Conservation (phyloP, 2,888 invertebrate species). For the Pristionchus exspectatus region DNA sequence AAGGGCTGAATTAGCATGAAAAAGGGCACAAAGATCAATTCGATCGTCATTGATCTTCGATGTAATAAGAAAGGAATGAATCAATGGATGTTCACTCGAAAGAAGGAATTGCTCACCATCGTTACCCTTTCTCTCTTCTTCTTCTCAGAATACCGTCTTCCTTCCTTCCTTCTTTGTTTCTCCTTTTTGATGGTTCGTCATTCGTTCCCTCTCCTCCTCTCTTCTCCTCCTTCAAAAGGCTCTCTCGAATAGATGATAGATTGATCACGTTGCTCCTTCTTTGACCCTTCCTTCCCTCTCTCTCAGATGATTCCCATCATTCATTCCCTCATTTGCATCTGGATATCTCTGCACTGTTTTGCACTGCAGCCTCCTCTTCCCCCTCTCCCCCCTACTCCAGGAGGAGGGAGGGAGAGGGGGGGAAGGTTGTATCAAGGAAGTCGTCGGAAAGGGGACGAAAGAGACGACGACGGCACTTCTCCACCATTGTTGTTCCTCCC, state of each 20-base stretch:
- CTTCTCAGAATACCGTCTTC: constrained; percentile 36
- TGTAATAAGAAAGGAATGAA: neutral
- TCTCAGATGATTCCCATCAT: constrained; percentile 12
- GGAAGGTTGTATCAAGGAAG: constrained; percentile 37
- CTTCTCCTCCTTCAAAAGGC: constrained; percentile 10
- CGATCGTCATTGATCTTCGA: neutral
- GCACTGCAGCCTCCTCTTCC: neutral
- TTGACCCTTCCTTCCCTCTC: neutral
- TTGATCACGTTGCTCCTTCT: neutral
- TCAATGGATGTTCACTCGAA: neutral
- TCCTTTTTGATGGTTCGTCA: constrained; percentile 32
- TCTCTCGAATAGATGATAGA: neutral
- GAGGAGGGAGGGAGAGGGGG: neutral
- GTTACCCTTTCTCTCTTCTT: constrained; percentile 25
- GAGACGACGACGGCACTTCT: constrained; percentile 4
- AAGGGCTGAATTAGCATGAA: neutral
- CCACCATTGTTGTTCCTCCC: constrained; percentile 10
- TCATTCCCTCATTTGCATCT: constrained; percentile 6
- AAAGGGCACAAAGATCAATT: neutral
- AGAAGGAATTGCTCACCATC: neutral
- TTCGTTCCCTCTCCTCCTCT: constrained; percentile 5
- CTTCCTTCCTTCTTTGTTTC: neutral
- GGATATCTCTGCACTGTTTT: neutral
- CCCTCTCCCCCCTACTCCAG: neutral
- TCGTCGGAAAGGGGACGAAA: neutral